These are phyloP conservation scores for Cheilosia impressa DNA, from an alignment of 2,888 invertebrate genomes.

Conservation along the genomic window DNA sequence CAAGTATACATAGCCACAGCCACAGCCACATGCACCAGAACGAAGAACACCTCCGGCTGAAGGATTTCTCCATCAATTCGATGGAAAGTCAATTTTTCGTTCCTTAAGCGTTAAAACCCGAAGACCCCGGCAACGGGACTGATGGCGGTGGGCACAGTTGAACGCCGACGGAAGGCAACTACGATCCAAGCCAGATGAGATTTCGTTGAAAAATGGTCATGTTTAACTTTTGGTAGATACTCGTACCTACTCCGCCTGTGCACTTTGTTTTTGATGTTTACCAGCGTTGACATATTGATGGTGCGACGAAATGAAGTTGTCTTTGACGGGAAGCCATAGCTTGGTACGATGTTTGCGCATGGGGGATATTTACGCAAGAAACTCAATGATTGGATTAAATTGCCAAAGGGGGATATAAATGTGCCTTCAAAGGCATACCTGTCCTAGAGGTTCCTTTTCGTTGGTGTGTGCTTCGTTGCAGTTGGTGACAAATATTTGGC, in stretches of 20 bases:
- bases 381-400: slow-evolving; percentile 68
- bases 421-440: slow-evolving; percentile 17
- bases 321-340: slow-evolving; percentile 60
- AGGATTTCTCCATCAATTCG: slow-evolving; percentile 52
- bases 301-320: slow-evolving; percentile 69
- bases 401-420: slow-evolving; percentile 59
- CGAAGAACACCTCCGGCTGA: slow-evolving; percentile 35
- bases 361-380: slow-evolving; percentile 56
- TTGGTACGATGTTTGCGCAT: slow-evolving; percentile 44
- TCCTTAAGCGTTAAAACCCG: slow-evolving; percentile 49
- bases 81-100: slow-evolving; percentile 63
- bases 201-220: slow-evolving; percentile 64
- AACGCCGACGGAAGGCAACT: slow-evolving; percentile 17
- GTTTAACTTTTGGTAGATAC: slow-evolving; percentile 51
- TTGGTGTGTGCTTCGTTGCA: slow-evolving; percentile 13
- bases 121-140: neutral
- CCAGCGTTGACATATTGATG: slow-evolving; percentile 72
- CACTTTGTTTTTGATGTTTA: slow-evolving; percentile 71
- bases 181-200: slow-evolving; percentile 47
- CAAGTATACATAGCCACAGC: slow-evolving; percentile 57
- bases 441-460: neutral
- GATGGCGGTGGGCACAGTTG: slow-evolving; percentile 16
- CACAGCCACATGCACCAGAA: neutral
- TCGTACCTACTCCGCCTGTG: slow-evolving; percentile 8
- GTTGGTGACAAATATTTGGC: slow-evolving; percentile 24